phyloP scores from a whole-genome alignment of 2,113 vertebrate genomes.

The Tapirus terrestris region DNA sequence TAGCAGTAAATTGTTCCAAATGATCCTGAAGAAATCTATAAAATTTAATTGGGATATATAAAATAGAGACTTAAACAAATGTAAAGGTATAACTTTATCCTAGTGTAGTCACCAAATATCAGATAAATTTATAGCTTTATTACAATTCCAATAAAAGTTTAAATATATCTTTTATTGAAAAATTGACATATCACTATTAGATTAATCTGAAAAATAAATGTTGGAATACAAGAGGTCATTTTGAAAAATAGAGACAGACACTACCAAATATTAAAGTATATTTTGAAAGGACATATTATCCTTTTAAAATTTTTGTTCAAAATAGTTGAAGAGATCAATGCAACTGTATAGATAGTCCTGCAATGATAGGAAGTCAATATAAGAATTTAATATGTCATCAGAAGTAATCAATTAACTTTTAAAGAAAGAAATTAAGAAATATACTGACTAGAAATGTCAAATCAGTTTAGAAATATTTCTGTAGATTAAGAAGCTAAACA shows the following conservation, averaged over 20 bases:
- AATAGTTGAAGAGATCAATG: not conserved
- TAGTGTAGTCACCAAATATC: not conserved
- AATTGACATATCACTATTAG: not conserved
- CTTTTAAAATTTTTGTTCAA: not conserved
- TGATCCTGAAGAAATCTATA: not conserved
- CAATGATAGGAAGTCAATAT: not conserved
- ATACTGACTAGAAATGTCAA: not conserved
- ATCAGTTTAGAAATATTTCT: not conserved
- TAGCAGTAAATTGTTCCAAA: not conserved
- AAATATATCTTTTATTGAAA: not conserved
- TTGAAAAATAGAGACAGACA: not conserved
- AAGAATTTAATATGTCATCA: not conserved
- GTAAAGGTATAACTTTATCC: not conserved
- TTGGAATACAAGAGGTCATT: not conserved
- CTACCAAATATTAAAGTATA: not conserved
- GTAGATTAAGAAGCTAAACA: not conserved
- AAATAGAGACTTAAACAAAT: conserved; percentile 19
- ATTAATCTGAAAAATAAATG: conserved; percentile 25
- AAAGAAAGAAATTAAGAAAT: not conserved
- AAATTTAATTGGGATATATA: not conserved
- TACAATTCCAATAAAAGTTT: not conserved
- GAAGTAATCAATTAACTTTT: not conserved
- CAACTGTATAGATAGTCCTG: not conserved
- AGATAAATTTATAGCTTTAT: not conserved
- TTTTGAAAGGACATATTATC: not conserved